A percentile compares a stretch with the other conserved stretches of the same genome.
These are phyloP conservation scores for Bombus consobrinus DNA, from an alignment of 1,140 invertebrate species.

Conservation along the genomic window DNA sequence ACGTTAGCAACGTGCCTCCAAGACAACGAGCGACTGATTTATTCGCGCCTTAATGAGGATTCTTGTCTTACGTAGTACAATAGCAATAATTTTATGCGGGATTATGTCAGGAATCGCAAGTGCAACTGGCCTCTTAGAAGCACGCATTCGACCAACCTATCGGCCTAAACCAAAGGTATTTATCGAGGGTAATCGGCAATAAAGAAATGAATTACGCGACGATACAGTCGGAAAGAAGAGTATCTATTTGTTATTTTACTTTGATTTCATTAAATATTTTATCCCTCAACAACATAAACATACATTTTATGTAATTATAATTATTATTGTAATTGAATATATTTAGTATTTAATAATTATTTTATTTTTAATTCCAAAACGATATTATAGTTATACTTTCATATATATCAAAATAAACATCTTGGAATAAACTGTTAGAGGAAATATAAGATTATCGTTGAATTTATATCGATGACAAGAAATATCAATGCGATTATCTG, in stretches of 20 bases:
- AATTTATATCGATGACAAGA: neutral
- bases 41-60: neutral
- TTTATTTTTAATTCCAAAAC: neutral
- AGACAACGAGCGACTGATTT: constrained; percentile 10
- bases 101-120: constrained; percentile 76
- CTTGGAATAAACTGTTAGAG: neutral
- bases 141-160: constrained; percentile 73
- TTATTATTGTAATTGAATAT: too few relatives aligned
- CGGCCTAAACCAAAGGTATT: constrained; percentile 76
- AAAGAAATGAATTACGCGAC: neutral
- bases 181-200: neutral
- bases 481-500: neutral
- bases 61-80: neutral
- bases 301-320: too few relatives aligned
- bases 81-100: neutral
- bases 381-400: neutral
- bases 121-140: constrained; percentile 79
- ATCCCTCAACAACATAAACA: neutral
- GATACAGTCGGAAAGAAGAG: neutral
- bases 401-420: neutral
- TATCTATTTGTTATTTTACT: neutral
- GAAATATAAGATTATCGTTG: neutral
- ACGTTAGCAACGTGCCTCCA: constrained; percentile 55
- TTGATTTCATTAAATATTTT: neutral
- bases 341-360: too few relatives aligned